These are phyloP conservation scores for Sprattus sprattus DNA, from an alignment of 2,113 vertebrate genomes.

Conservation along the genomic window DNA sequence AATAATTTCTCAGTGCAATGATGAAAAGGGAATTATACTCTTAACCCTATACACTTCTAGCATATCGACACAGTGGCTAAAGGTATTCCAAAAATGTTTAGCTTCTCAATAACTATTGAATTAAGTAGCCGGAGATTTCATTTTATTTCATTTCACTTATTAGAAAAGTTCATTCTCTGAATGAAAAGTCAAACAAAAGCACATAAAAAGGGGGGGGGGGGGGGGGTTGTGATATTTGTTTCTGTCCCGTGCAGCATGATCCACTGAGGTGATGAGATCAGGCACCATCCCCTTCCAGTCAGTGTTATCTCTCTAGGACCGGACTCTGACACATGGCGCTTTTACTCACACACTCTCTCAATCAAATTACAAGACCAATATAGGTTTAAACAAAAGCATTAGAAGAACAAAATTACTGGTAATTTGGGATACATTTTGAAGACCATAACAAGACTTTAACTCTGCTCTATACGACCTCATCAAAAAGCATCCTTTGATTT, in stretches of 20 bases:
- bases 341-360: neutral
- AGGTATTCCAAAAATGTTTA: neutral
- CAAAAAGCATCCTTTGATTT: neutral
- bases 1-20: neutral
- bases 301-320: neutral
- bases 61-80: neutral
- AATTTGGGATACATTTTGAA: neutral
- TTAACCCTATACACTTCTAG: neutral
- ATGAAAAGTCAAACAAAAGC: neutral
- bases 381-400: neutral
- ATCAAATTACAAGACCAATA: neutral
- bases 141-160: constrained; percentile 7
- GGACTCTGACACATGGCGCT: neutral
- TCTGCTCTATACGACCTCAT: neutral
- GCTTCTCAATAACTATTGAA: neutral
- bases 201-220: neutral
- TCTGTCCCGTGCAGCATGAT: neutral
- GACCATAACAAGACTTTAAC: neutral
- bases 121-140: neutral
- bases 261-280: neutral
- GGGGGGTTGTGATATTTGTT: neutral
- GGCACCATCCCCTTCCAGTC: neutral
- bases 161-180: constrained; percentile 20
- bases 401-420: neutral
- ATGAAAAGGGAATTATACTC: neutral